Evolutionary conservation across 2,888 invertebrate species (phyloP), one percentile per base, ranked within the genome.

Genomic region (Platerodrilus igneus): DNA sequence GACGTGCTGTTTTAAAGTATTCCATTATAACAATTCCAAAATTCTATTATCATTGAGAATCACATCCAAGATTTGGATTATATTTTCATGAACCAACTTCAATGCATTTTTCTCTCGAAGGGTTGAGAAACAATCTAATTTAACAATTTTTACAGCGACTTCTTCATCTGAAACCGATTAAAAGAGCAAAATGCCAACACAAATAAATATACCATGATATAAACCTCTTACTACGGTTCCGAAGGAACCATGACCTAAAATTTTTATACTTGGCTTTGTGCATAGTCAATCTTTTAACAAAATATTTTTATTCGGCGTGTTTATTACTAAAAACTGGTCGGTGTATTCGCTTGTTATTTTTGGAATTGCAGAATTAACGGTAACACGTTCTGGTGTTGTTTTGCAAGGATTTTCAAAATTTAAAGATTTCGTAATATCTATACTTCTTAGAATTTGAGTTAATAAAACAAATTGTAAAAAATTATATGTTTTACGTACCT

Each of bases 21-120:
- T 67, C 66, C 66, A 67, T 66, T 8, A 67, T 40, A 25, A 65
- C 47, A 11, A 65, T 52, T 13, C 52, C 53, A 45, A 58, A 62
- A 30, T 52, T 52, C 51, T 42, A 25, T 50, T 48, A 5, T 43
- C 38, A 30, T 53, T 57, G 28, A 45, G 38, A 3, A 62, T 52
- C 13, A 65, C 49, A 30, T 64, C 60, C 7, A 60, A 26, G 8
- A 55, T 60, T 51, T 54, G 56, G 3, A 63, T 51, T 8, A 66
- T 45, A 43, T 66, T 65, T 36, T 40, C 23, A 33, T 66, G 64
- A 19, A 41, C 39, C 10, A 66, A 47, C 37, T 41, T 18, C 7
- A 64, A 35, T 2, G 57, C 58, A 26, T 65, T 64, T 27, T 36
- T 36, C 49, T 66, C 66, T 22, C 53, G 56, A 22, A 48, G 22